Base-by-base conservation (phyloP, 2,888 invertebrate species). In the Artemia sinica region DNA sequence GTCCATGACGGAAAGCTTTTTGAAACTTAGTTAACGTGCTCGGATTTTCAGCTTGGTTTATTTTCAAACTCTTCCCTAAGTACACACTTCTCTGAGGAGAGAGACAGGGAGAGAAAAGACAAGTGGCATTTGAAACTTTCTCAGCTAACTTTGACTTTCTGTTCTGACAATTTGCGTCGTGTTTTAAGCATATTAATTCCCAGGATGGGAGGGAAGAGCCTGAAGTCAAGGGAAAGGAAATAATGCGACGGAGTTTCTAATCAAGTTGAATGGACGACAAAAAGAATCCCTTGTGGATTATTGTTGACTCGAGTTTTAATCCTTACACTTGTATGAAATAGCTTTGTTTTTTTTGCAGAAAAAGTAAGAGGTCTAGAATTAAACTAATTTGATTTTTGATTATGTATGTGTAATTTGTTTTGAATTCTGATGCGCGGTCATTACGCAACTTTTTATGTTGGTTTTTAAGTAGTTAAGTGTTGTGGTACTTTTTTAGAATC, bases 81-180 rank as follows among this genome's bases (percentile, higher is more conserved):
- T 58, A 58, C 18, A 58, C 58, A 18, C 58, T 58, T 58, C 58
- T 58, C 58, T 58, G 18, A 28, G 28, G 28, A 28, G 28, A 28
- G 28, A 28, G 28, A 28, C 28, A 28, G 4, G 28, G 28, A 28
- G 28, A 28, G 28, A 28, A 28, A 28, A 28, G 28, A 18, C 58
- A 58, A 58, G 58, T 58, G 58, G 58, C 58, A 18, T 18, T 58
- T 18, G n/a, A 58, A 58, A 58, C 58, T 58, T 58, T 58, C n/a
- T n/a, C 58, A 58, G n/a, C 58, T 14, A 58, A 58, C 58, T 58
- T 58, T 58, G 58, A 18, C 11, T 58, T 58, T 58, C 58, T 18
- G 14, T 18, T 28, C 14, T 58, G 8, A 58, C 58, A 58, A 58
- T 58, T 58, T 58, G 18, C 14, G n/a, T 58, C 58, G 58, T 58